phyloP scores from a whole-genome alignment of 2,888 invertebrate species.

The Dorcus parallelipipedus region DNA sequence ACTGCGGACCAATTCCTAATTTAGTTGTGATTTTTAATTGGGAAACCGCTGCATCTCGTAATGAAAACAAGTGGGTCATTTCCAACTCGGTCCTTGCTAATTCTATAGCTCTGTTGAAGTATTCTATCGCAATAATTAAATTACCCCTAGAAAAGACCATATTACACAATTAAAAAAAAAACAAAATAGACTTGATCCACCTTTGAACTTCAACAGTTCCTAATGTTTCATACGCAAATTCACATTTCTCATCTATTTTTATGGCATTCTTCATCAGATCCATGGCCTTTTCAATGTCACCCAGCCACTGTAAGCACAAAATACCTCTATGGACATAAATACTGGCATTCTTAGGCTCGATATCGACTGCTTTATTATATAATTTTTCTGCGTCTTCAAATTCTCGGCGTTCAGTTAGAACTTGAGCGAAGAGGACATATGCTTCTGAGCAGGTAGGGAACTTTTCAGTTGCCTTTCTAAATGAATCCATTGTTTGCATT shows the following conservation, averaged over 20 bases:
- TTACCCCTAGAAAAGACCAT: slow-evolving; percentile 65
- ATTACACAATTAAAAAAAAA: slow-evolving; percentile 10
- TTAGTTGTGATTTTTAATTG: slow-evolving; percentile 79
- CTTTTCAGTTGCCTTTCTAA: slow-evolving; percentile 70
- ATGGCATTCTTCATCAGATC: slow-evolving; percentile 77
- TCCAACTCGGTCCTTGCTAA: slow-evolving; percentile 84
- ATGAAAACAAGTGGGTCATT: slow-evolving; percentile 84
- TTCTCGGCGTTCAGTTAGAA: slow-evolving; percentile 79
- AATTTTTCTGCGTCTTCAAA: slow-evolving; percentile 79
- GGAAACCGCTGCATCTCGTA: slow-evolving; percentile 86
- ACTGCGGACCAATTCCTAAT: slow-evolving; percentile 55
- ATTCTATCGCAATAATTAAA: slow-evolving; percentile 73
- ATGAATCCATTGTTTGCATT: slow-evolving; percentile 65
- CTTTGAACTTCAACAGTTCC: slow-evolving; percentile 93
- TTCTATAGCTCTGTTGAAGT: slow-evolving; percentile 85
- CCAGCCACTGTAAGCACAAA: slow-evolving; percentile 79
- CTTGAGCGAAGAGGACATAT: slow-evolving; percentile 86
- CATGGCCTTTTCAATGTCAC: slow-evolving; percentile 76
- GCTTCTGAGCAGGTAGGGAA: slow-evolving; percentile 86
- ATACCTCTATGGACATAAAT: slow-evolving; percentile 84
- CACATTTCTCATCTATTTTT: slow-evolving; percentile 85
- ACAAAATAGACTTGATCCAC: slow-evolving; percentile 48
- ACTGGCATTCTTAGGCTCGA: slow-evolving; percentile 82
- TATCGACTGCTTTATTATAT: slow-evolving; percentile 75
- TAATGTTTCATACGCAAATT: slow-evolving; percentile 92